phyloP scores from a whole-genome alignment of 1,140 invertebrate genomes.

The Aphaenogaster rudis region DNA sequence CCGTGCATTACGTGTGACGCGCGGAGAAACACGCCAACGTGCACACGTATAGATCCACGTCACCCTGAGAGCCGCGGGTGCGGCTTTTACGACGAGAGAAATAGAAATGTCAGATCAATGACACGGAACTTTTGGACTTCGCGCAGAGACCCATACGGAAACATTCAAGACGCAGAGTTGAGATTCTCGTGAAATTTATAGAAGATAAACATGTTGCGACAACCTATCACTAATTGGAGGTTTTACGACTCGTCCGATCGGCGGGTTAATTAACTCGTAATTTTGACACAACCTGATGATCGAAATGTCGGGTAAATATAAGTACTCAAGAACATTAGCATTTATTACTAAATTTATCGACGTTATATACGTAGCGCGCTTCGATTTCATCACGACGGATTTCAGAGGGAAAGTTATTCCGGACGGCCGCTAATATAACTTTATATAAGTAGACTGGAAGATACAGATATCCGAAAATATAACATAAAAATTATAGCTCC shows the following conservation, averaged over 20 bases:
- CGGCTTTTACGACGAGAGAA: conserved; percentile 21
- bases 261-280: not conserved
- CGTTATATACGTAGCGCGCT: not conserved
- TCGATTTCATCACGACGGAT: conserved; percentile 36
- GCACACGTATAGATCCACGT: not conserved
- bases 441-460: conserved; percentile 19
- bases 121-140: not conserved
- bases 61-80: not conserved
- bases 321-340: not conserved
- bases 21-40: not conserved
- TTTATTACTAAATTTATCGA: conserved; percentile 37
- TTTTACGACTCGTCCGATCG: conserved; percentile 10
- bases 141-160: not conserved
- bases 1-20: not conserved
- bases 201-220: not conserved
- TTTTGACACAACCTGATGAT: not conserved
- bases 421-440: conserved; percentile 7
- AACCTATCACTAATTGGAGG: not conserved
- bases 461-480: not conserved
- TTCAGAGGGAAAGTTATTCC: conserved; percentile 38
- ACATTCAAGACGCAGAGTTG: not conserved
- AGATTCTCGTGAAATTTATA: not conserved
- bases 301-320: not conserved
- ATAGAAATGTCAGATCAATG: conserved; percentile 1
- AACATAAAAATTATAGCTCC: conserved; percentile 32